Evolutionary conservation across 1,140 invertebrate species (phyloP).

Genomic region (Zaprionus tsacasi): DNA sequence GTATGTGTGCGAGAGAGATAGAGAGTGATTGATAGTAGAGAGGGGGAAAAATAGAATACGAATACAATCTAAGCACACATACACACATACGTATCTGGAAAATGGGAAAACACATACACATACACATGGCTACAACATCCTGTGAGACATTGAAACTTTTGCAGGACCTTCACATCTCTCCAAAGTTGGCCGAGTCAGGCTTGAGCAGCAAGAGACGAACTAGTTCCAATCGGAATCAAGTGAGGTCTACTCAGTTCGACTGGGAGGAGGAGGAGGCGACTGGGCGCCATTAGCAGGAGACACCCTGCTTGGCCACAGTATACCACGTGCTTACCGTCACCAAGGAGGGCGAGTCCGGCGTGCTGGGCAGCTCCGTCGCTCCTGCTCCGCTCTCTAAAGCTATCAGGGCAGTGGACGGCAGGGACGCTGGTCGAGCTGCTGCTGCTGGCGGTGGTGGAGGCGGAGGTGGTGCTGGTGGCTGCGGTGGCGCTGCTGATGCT

Average conservation of each 20-base stretch:
- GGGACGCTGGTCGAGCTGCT: slow-evolving; percentile 14
- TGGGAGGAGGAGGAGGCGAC: not conserved
- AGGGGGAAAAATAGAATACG: slow-evolving; percentile 8
- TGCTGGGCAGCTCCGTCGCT: slow-evolving; percentile 41
- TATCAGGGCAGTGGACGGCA: slow-evolving; percentile 28
- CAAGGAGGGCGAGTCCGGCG: slow-evolving; percentile 78
- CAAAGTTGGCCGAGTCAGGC: not conserved
- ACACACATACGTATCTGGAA: not conserved
- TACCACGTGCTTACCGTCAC: slow-evolving; percentile 84
- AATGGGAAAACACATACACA: not conserved
- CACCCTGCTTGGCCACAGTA: slow-evolving; percentile 83
- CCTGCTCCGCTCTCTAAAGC: slow-evolving; percentile 15
- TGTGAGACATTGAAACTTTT: not conserved
- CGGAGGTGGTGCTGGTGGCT: slow-evolving; percentile 8
- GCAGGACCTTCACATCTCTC: not conserved
- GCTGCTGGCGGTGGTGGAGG: slow-evolving; percentile 2
- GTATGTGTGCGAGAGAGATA: not conserved
- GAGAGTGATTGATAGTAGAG: not conserved
- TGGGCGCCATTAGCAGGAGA: slow-evolving; percentile 72
- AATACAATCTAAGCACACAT: slow-evolving; percentile 9
- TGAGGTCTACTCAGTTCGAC: not conserved
- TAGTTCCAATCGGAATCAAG: not conserved
- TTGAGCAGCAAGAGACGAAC: slow-evolving; percentile 8
- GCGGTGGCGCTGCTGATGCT: slow-evolving; percentile 7
- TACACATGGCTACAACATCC: not conserved